Conservation (phyloP, 2,888 invertebrate genomes). For the Boloria euphrosyne region DNA sequence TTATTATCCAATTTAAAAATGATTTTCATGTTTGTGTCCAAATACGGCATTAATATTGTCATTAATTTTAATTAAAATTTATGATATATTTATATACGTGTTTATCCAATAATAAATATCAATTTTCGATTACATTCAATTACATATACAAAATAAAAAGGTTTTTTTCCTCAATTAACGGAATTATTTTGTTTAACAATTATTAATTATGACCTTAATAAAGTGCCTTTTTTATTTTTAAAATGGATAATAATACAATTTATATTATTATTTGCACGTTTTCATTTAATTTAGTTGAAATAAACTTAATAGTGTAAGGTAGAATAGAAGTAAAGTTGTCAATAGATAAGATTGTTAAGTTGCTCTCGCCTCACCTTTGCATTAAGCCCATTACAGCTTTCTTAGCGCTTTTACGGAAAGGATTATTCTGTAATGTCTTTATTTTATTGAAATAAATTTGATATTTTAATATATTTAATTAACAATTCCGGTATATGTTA, state of each 20-base stretch:
- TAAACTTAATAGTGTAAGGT: constrained; percentile 10
- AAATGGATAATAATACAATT: background rate
- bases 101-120: background rate
- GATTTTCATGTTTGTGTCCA: background rate
- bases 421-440: constrained; percentile 1
- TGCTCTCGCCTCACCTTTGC: constrained; percentile 33
- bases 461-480: no score
- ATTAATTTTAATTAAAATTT: constrained; percentile 13
- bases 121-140: no score
- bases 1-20: constrained; percentile 6
- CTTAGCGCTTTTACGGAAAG: constrained; percentile 19
- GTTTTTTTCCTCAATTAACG: no score
- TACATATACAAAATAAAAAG: no score
- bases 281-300: constrained; percentile 8
- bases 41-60: background rate
- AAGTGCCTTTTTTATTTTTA: background rate
- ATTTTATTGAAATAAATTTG: no score
- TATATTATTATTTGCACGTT: background rate
- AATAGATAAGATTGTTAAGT: constrained; percentile 31
- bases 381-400: constrained; percentile 31
- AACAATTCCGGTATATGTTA: no score
- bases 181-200: no score
- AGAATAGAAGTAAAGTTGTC: constrained; percentile 32
- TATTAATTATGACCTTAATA: background rate
- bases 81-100: background rate